These are phyloP conservation scores for Neodontobutis hainanensis DNA, from an alignment of 2,113 vertebrate species.

Conservation along the genomic window DNA sequence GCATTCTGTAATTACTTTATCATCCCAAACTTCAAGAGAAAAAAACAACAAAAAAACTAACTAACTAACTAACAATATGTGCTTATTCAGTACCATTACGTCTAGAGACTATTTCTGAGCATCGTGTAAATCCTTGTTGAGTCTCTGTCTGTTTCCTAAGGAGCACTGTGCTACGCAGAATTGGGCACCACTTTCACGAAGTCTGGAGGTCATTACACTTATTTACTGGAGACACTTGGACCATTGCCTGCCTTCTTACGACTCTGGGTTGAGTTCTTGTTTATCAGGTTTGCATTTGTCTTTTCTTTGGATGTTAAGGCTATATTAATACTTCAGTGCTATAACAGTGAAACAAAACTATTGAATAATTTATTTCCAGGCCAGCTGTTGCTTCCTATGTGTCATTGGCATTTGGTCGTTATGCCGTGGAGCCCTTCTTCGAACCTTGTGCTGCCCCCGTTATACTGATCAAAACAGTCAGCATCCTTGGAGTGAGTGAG, in stretches of 20 bases:
- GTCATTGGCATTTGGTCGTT: constrained; percentile 86
- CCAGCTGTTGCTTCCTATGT: constrained; percentile 84
- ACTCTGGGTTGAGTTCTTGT: constrained; percentile 86
- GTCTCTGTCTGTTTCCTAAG: constrained; percentile 54
- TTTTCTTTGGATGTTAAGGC: no score
- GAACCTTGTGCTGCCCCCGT: constrained; percentile 82
- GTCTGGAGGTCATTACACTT: constrained; percentile 88
- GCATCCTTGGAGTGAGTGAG: constrained; percentile 86
- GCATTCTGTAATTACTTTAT: no score
- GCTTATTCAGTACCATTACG: no score
- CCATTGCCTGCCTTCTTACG: constrained; percentile 86
- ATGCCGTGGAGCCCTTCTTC: constrained; percentile 85
- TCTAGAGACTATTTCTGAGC: neutral
- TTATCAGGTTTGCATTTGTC: constrained; percentile 78
- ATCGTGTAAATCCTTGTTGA: neutral
- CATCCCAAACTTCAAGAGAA: no score
- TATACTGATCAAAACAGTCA: constrained; percentile 79
- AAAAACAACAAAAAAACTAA: no score
- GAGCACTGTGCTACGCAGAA: constrained; percentile 88
- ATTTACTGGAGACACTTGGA: constrained; percentile 86
- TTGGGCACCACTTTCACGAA: constrained; percentile 88
- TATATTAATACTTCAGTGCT: no score
- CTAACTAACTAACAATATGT: no score
- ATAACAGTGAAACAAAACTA: no score
- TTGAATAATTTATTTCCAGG: constrained; percentile 58